Conservation (phyloP, 2,797 vertebrate species). For the Typhlichthys eigenmanni region DNA sequence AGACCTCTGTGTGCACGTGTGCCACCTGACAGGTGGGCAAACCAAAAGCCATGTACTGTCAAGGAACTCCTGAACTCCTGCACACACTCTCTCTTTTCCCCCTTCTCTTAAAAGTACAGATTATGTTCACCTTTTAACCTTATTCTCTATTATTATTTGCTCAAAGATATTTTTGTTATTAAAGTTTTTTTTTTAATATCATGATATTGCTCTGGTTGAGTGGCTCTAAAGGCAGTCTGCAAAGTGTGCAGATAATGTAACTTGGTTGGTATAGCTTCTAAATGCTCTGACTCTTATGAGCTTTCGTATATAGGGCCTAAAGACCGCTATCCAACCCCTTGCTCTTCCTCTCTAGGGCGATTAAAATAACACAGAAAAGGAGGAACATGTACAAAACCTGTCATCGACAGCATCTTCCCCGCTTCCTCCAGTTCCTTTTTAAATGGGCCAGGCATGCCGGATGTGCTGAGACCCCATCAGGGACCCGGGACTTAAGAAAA, state of each 20-base stretch:
- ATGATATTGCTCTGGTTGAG: no score
- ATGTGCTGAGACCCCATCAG: constrained; percentile 46
- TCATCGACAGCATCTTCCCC: constrained; percentile 44
- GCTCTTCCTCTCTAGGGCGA: neutral
- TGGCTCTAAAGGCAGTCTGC: no score
- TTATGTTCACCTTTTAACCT: no score
- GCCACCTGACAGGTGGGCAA: constrained; percentile 56
- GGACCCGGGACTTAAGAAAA: constrained; percentile 62
- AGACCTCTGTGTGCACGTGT: constrained; percentile 42
- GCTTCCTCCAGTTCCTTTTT: constrained; percentile 46
- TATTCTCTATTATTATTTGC: no score
- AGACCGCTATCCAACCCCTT: neutral
- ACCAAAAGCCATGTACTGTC: constrained; percentile 39
- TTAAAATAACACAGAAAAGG: constrained; percentile 32
- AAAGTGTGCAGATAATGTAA: no score
- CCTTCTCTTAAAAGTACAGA: no score
- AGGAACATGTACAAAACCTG: constrained; percentile 51
- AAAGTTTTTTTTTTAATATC: no score
- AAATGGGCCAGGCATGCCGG: constrained; percentile 35
- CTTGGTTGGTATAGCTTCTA: no score
- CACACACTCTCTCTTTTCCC: constrained; percentile 7
- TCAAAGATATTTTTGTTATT: no score
- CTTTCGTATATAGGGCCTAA: no score
- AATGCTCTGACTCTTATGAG: no score
- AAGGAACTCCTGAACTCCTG: constrained; percentile 55